Evolutionary conservation across 2,888 invertebrate genomes (phyloP).

Genomic region (Dexiosoma caninum): DNA sequence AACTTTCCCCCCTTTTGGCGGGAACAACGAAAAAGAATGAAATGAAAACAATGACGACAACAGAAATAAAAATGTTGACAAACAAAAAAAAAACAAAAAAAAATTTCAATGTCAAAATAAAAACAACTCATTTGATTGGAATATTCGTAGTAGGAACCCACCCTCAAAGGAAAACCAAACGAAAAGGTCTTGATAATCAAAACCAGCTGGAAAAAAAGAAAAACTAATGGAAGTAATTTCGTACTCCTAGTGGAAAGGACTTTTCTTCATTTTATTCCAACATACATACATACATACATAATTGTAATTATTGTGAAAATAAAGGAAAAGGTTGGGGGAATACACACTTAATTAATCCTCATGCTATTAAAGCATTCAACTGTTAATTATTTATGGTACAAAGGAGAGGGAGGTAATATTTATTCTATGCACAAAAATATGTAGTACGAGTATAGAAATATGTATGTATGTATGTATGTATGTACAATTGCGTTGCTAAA

Average conservation of each 20-base stretch:
- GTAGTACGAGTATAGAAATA: not conserved
- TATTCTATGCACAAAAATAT: too few species aligned
- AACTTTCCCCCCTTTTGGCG: not conserved
- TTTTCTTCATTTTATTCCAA: not conserved
- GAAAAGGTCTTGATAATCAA: not conserved
- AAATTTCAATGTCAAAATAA: not conserved
- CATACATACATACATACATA: too few species aligned
- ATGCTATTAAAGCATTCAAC: not conserved
- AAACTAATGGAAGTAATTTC: not conserved
- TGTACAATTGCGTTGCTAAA: too few species aligned
- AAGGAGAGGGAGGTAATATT: not conserved
- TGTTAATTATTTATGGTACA: not conserved
- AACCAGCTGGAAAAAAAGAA: not conserved
- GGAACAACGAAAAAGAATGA: too few species aligned
- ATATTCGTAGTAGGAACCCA: not conserved
- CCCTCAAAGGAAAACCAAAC: not conserved
- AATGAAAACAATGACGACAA: not conserved
- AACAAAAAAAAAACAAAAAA: not conserved
- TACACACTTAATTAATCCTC: not conserved
- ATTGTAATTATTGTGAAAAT: not conserved
- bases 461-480: not conserved
- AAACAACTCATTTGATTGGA: not conserved
- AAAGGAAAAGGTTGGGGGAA: not conserved
- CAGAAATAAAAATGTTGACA: too few species aligned
- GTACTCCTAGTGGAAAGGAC: not conserved